Base-by-base conservation (phyloP, 2,797 vertebrate genomes). In the Ceryle rudis region DNA sequence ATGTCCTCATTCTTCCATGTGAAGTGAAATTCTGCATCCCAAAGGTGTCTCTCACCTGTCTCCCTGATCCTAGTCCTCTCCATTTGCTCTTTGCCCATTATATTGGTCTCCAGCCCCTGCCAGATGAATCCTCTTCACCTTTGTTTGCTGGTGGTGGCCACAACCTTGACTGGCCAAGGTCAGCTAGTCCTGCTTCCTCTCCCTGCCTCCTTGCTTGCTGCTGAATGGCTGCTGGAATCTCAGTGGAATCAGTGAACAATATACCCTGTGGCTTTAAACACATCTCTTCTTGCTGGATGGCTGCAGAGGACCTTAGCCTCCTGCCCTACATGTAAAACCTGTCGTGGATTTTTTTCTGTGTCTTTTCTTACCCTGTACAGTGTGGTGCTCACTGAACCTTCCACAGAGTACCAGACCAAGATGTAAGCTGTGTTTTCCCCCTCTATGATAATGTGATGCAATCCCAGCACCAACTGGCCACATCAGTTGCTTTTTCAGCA, bases 311-410 rank as follows among this genome's bases (percentile, higher is more conserved):
- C 35, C 77, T 86, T 52, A 52, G 20, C 18, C 17, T 83, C 41
- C 52, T 82, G 64, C 12, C 41, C 18, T 52, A 8, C 0, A 0
- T 22, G 11, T 37, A 62, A 89, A 92, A 83, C 9, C 35, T 65
- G 46, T 44, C 25, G 42, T 1, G 21, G 54, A 23, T 28, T 29
- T 57, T 88, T 72, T 46, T 39, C 47, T 9, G 6, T 10, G 3
- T 12, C 19, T 91, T 29, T 33, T 9, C 11, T 85, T 16, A 19
- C 7, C 4, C 4, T 6, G 4, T 0, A 0, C 23, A 35, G 6
- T 7, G 5, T n/a, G 25, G 14, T 26, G 23, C 21, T 62, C 14
- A 12, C 8, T 66, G 49, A 62, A 62, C 18, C 55, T 78, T 17
- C 17, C 49, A 35, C 28, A 21, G 58, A 20, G n/a, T 65, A 29